These are phyloP conservation scores for Achatina immaculata DNA, from an alignment of 1,140 invertebrate genomes.

Conservation along the genomic window DNA sequence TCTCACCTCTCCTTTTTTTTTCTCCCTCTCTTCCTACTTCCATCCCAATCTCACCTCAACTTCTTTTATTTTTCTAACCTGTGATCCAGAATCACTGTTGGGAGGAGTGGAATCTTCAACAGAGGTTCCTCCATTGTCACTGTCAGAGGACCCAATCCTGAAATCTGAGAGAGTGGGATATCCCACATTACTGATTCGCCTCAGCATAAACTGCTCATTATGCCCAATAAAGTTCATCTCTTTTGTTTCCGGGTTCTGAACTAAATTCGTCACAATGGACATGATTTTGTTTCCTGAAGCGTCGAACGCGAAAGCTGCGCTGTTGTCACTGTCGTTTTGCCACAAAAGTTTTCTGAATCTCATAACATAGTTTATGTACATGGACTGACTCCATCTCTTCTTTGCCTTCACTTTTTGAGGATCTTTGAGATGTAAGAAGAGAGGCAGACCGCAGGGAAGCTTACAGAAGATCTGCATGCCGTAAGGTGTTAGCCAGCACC, in stretches of 20 bases:
- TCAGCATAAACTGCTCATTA: conserved; percentile 1
- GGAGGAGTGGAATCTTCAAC: conserved; percentile 37
- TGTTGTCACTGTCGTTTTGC: conserved; percentile 30
- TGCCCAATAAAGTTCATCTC: neutral
- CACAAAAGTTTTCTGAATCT: conserved; percentile 47
- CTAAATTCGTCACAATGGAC: neutral
- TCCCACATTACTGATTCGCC: conserved; percentile 15
- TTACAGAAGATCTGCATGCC: conserved; percentile 55
- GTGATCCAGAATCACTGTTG: conserved; percentile 37
- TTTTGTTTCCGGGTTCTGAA: neutral
- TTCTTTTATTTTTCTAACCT: neutral
- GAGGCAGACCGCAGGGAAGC: conserved; percentile 48
- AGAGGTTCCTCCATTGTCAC: conserved; percentile 30
- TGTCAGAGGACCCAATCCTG: neutral
- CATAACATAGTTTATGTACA: conserved; percentile 63
- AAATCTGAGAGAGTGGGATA: conserved; percentile 16
- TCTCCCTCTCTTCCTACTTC: no score
- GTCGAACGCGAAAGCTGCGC: no score
- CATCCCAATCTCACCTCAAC: no score
- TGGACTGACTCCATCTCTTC: conserved; percentile 63
- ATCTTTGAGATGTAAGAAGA: conserved; percentile 61
- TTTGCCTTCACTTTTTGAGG: conserved; percentile 58
- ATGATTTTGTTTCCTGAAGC: neutral
- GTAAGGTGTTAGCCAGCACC: conserved; percentile 54
- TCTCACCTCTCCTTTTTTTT: no score